A percentile compares a stretch with the other conserved stretches of the same genome.
These are phyloP conservation scores for Flexamia atlantica DNA, from an alignment of 2,888 invertebrate genomes.

Conservation along the genomic window DNA sequence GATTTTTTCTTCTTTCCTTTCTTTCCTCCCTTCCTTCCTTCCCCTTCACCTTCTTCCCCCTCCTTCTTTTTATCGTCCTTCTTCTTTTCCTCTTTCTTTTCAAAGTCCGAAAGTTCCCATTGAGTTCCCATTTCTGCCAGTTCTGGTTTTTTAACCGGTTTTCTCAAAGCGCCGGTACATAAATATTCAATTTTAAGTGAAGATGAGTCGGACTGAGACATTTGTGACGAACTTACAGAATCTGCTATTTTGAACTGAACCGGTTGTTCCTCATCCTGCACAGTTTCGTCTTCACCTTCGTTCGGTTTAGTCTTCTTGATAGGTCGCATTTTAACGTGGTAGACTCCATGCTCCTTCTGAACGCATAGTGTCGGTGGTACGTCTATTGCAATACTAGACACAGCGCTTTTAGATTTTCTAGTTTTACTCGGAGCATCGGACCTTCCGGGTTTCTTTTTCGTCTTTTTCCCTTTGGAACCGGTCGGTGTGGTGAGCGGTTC, in stretches of 20 bases:
- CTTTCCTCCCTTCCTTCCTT: not conserved
- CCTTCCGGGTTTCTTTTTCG: constrained; percentile 2
- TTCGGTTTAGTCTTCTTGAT: too few relatives aligned
- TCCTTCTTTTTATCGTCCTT: not conserved
- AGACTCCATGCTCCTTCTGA: constrained; percentile 65
- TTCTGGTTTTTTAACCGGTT: constrained; percentile 33
- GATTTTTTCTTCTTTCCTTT: constrained; percentile 28
- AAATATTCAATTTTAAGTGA: constrained; percentile 47
- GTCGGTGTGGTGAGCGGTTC: constrained; percentile 29
- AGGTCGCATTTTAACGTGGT: constrained; percentile 65
- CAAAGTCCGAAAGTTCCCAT: constrained; percentile 32
- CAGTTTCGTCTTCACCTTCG: not conserved
- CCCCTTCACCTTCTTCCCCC: not conserved
- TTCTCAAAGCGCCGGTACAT: constrained; percentile 38
- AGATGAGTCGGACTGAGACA: constrained; percentile 26
- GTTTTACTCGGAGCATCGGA: not conserved
- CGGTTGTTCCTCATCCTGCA: constrained; percentile 29
- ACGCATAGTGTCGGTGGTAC: constrained; percentile 65
- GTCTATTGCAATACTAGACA: constrained; percentile 1
- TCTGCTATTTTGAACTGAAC: constrained; percentile 42
- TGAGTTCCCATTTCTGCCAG: constrained; percentile 36
- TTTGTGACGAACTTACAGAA: not conserved
- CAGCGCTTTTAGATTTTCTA: not conserved
- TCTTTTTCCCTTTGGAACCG: constrained; percentile 1
- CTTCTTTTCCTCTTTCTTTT: not conserved